Conservation (phyloP, 2,113 vertebrate genomes). For the Zosterops hypoxanthus region DNA sequence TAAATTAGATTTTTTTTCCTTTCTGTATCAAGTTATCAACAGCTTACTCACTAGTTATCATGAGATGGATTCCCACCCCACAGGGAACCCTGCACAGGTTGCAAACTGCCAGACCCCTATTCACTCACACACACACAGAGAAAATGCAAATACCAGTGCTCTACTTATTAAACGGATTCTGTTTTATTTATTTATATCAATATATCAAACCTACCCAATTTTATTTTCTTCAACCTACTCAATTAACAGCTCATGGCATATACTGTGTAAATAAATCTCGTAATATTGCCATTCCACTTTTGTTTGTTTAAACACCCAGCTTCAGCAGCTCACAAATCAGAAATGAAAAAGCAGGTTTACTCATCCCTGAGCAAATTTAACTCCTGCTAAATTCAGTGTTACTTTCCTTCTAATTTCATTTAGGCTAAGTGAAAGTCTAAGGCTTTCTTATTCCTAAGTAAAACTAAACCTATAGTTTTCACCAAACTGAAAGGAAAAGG, state of each 20-base stretch:
- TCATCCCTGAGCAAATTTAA: constrained; percentile 27
- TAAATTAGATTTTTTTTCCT: not conserved
- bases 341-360: constrained; percentile 33
- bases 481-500: not conserved
- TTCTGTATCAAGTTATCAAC: not conserved
- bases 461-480: not conserved
- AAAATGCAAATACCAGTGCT: not conserved
- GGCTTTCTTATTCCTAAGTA: not conserved
- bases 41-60: not conserved
- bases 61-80: fast-evolving
- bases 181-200: not conserved
- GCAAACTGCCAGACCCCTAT: not conserved
- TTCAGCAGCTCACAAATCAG: constrained; percentile 23
- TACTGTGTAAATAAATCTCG: constrained; percentile 25
- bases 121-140: not conserved
- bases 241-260: constrained; percentile 34
- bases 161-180: not conserved
- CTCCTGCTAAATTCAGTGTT: not conserved
- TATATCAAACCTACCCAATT: not conserved
- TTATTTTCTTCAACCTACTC: constrained; percentile 16
- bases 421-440: not conserved
- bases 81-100: not conserved
- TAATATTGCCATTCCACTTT: not conserved
- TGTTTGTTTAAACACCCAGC: constrained; percentile 14
- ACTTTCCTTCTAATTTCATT: constrained; percentile 29